phyloP scores from a whole-genome alignment of 2,113 vertebrate species.

The Ictalurus punctatus region DNA sequence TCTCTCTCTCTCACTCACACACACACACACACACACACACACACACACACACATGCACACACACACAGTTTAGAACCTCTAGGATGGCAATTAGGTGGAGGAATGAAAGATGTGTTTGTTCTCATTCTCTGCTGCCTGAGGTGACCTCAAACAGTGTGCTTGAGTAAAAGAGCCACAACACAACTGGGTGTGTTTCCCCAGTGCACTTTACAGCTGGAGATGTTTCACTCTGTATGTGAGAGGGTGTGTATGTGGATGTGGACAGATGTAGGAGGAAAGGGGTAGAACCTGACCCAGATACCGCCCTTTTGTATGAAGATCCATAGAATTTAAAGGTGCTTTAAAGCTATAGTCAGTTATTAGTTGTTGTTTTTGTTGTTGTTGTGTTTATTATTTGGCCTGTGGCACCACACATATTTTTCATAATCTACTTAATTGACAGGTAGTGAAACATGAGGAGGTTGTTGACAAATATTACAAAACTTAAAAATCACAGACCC shows the following conservation, averaged over 20 bases:
- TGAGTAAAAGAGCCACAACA: neutral
- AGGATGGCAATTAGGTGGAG: slow-evolving; percentile 23
- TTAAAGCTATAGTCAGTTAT: neutral
- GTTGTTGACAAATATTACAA: neutral
- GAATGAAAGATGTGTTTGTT: slow-evolving; percentile 55
- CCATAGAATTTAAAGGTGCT: neutral
- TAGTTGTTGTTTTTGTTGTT: neutral
- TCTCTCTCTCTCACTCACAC: slow-evolving; percentile 22
- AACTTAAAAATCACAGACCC: neutral
- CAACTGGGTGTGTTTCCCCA: slow-evolving; percentile 18
- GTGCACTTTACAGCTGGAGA: neutral
- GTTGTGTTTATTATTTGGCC: neutral
- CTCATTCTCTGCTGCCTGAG: slow-evolving; percentile 22
- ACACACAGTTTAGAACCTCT: slow-evolving; percentile 33
- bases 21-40: slow-evolving; percentile 21
- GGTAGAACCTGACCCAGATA: neutral
- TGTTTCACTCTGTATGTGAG: neutral
- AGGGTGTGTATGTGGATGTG: neutral
- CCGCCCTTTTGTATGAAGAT: neutral
- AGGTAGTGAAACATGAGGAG: neutral
- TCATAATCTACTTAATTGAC: neutral
- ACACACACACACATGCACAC: slow-evolving; percentile 43
- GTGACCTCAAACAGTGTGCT: slow-evolving; percentile 37
- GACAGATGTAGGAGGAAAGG: neutral
- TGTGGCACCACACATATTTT: neutral